Conservation (phyloP, 2,113 vertebrate genomes). For the Hypanus sabinus region DNA sequence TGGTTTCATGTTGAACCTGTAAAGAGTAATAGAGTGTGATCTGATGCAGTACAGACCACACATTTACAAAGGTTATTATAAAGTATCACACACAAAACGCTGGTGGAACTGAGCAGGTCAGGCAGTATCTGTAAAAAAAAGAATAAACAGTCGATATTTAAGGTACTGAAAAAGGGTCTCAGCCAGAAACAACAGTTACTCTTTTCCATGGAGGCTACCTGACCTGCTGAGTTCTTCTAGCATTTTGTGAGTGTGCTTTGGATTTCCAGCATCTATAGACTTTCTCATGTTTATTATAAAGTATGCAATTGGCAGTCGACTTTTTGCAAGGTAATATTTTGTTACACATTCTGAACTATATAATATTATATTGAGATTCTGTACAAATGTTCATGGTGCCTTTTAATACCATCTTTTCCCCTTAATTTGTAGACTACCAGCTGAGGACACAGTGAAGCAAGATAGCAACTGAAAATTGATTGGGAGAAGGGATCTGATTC, state of each 20-base stretch:
- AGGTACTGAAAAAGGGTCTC: too few species aligned
- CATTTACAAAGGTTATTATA: neutral
- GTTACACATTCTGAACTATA: neutral
- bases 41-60: neutral
- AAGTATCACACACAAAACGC: neutral
- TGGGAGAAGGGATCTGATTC: slow-evolving; percentile 18
- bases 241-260: too few species aligned
- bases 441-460: slow-evolving; percentile 26
- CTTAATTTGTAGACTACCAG: slow-evolving; percentile 21
- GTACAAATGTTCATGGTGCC: neutral
- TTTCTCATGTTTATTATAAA: neutral
- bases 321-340: neutral
- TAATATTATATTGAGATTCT: neutral
- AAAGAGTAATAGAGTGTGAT: neutral
- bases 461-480: neutral
- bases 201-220: too few species aligned
- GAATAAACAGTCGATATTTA: too few species aligned
- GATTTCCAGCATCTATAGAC: too few species aligned
- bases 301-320: neutral
- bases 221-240: too few species aligned
- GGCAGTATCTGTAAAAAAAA: too few species aligned
- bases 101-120: too few species aligned
- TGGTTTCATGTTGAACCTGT: neutral
- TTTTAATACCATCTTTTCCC: neutral
- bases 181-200: too few species aligned